These are phyloP conservation scores for Platanista minor DNA, from an alignment of 2,113 vertebrate species.

Conservation along the genomic window DNA sequence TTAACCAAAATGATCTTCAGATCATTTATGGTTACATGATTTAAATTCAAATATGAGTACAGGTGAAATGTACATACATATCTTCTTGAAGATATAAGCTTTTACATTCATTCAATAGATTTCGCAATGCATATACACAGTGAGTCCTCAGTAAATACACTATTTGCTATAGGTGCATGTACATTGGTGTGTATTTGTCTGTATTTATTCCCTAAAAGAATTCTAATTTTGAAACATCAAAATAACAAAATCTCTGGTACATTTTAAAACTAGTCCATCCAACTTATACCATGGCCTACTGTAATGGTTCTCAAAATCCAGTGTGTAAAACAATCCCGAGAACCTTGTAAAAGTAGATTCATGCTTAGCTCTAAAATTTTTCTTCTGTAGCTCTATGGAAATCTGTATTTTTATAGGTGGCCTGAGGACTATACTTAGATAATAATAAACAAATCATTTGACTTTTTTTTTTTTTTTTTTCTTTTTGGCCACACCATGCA, in stretches of 20 bases:
- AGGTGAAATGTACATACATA: neutral
- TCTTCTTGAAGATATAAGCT: neutral
- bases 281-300: neutral
- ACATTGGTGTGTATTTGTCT: neutral
- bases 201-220: neutral
- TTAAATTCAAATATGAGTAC: constrained; percentile 2
- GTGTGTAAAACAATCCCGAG: neutral
- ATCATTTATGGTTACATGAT: neutral
- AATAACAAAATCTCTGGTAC: constrained; percentile 20
- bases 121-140: neutral
- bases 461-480: neutral
- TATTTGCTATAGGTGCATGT: neutral
- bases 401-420: neutral
- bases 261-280: constrained; percentile 16
- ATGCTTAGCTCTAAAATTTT: constrained; percentile 10
- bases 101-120: constrained; percentile 30
- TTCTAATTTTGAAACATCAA: constrained; percentile 7
- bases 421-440: neutral
- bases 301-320: neutral
- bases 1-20: constrained; percentile 21
- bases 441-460: neutral
- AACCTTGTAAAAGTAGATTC: neutral
- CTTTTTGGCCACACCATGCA: no score
- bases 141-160: neutral
- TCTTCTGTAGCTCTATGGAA: neutral